phyloP scores from a whole-genome alignment of 2,797 vertebrate species.

The Nothura maculosa region DNA sequence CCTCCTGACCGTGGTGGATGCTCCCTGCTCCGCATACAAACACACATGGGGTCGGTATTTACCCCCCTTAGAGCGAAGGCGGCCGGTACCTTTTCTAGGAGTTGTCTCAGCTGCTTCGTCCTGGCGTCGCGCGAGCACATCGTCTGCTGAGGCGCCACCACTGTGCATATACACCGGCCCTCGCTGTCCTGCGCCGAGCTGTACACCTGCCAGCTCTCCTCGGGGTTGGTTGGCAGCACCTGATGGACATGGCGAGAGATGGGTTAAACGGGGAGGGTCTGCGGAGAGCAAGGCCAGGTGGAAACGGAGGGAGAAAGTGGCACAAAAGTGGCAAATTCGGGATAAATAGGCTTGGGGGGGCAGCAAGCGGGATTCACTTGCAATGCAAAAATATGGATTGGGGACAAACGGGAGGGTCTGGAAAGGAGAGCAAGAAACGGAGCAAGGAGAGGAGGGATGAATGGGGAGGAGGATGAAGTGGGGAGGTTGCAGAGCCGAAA shows the following conservation, averaged over 20 bases:
- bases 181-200: conserved; percentile 99
- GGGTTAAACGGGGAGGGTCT: neutral
- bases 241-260: conserved; percentile 62
- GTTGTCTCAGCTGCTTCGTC: conserved; percentile 98
- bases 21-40: neutral
- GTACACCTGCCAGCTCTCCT: conserved; percentile 99
- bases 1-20: neutral
- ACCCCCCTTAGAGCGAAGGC: neutral
- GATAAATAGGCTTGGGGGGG: neutral
- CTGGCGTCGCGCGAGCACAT: conserved; percentile 98
- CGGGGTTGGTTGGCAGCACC: conserved; percentile 96
- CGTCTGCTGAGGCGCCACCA: conserved; percentile 98
- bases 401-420: neutral
- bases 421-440: neutral
- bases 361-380: neutral
- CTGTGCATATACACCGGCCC: conserved; percentile 98
- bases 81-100: conserved; percentile 94
- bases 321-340: neutral
- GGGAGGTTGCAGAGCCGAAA: fast-evolving
- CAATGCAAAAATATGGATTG: conserved; percentile 47
- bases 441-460: fast-evolving
- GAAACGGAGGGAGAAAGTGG: neutral
- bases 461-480: fast-evolving
- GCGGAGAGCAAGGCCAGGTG: neutral
- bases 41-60: too few relatives aligned